Percentiles rank a stretch among this genome's conserved stretches.
phyloP scores from a whole-genome alignment of 2,113 vertebrate genomes.

The Cyanistes caeruleus region DNA sequence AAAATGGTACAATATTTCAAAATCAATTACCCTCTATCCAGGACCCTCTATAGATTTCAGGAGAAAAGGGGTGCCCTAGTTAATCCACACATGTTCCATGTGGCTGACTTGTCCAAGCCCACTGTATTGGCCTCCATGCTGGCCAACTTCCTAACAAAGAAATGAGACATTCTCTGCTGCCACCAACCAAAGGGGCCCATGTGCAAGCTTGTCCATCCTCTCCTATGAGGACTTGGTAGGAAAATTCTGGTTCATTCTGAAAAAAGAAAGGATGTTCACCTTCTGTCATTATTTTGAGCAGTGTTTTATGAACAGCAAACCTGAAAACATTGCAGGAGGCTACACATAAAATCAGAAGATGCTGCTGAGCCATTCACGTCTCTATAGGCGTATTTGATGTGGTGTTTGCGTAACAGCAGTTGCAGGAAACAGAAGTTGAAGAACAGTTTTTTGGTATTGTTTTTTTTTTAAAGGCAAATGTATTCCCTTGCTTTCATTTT shows the following conservation, averaged over 20 bases:
- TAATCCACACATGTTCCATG: neutral
- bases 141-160: neutral
- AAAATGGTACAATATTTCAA: neutral
- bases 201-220: neutral
- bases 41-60: neutral
- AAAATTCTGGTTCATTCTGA: neutral
- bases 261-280: neutral
- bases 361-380: neutral
- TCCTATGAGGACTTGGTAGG: neutral
- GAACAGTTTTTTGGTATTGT: neutral
- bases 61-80: neutral
- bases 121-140: neutral
- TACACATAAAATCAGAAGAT: neutral
- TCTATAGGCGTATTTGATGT: conserved; percentile 13
- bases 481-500: conserved; percentile 41
- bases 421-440: conserved; percentile 38
- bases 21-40: neutral
- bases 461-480: neutral
- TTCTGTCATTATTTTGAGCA: neutral
- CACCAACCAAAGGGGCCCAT: neutral
- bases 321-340: neutral
- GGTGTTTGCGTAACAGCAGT: conserved; percentile 17
- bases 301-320: neutral
- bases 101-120: neutral
- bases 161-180: neutral